These are phyloP conservation scores for Thalassoma bifasciatum DNA, from an alignment of 2,113 vertebrate species.

Conservation along the genomic window DNA sequence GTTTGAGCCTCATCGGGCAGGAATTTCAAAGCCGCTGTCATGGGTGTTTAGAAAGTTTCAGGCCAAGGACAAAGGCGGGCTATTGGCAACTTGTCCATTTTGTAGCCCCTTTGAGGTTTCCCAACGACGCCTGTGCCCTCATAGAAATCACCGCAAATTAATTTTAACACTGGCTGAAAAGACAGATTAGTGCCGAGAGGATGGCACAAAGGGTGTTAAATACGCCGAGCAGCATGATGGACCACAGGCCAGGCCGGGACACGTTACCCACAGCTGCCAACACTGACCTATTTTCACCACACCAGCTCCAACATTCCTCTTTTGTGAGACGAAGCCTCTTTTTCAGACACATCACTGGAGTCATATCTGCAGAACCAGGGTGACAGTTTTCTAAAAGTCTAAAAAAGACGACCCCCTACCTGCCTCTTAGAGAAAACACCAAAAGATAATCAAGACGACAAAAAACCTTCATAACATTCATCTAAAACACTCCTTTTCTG, in stretches of 20 bases:
- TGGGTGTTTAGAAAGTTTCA: constrained; percentile 66
- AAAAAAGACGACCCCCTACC: too few species aligned
- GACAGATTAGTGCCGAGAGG: constrained; percentile 88
- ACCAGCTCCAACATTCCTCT: constrained; percentile 85
- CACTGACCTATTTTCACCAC: constrained; percentile 83
- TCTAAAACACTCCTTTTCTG: too few species aligned
- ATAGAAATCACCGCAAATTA: constrained; percentile 91
- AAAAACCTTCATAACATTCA: too few species aligned
- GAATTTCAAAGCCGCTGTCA: too few species aligned
- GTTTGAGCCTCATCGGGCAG: constrained; percentile 78
- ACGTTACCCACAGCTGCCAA: constrained; percentile 87
- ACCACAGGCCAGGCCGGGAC: constrained; percentile 83
- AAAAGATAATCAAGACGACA: too few species aligned
- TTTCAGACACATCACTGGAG: constrained; percentile 87
- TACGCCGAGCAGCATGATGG: constrained; percentile 77
- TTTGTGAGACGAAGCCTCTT: constrained; percentile 87
- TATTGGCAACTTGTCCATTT: constrained; percentile 85
- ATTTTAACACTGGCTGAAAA: constrained; percentile 94
- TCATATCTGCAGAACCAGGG: constrained; percentile 87
- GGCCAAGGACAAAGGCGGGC: constrained; percentile 77
- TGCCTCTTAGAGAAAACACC: too few species aligned
- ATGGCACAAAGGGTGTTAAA: constrained; percentile 87
- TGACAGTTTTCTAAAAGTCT: too few species aligned
- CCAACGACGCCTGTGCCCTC: constrained; percentile 88
- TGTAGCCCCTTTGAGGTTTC: constrained; percentile 85